Evolutionary conservation across 2,797 vertebrate genomes (phyloP), one percentile per base, ranked within the genome.

Genomic region (Sebastes umbrosus): DNA sequence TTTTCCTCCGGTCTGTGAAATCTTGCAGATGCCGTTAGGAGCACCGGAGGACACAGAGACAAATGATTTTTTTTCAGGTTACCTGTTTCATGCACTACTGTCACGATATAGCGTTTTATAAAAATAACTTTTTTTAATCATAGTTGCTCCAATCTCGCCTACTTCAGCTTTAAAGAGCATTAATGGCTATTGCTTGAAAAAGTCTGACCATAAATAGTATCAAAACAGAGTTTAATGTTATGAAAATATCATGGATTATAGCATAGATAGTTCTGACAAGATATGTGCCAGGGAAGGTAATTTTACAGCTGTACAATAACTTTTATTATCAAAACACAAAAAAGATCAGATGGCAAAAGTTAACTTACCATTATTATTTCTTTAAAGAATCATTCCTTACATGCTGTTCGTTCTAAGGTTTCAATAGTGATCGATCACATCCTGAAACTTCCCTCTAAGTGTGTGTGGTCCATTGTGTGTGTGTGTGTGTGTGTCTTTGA

Each of bases 391-490:
- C 16, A 25, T 60, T 39, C 11, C 64, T 69, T 8, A 34, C 8
- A 22, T 55, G 9, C 22, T 32, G 25, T 20, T 39, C 3, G 1
- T 70, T 32, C 52, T 13, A 46, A 52, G 3, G 11, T 25, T 69
- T 73, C 10, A 39, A 0, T 25, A 29, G 7, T 55, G 36, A 58
- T 77, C 22, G 5, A 32, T 80, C 58, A 69, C 16, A 20, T 81
- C 84, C 86, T 84, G 86, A 90, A 91, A 70, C 88, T 85, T 93
- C 84, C 85, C 84, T 85, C 62, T 62, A 63, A 72, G 71, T 83
- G 82, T 83, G 82, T 90, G 82, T 83, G 82, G 75, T 77, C 82
- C 39, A 18, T 75, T 77, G 11, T 72, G 71, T 81, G 55, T 73
- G 75, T 77, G 34, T 73, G 78, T 81, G 68, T 69, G 69, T 73